Percentiles rank a stretch among this genome's conserved stretches.
phyloP scores from a whole-genome alignment of 2,888 invertebrate species.

The Trichogramma dendrolimi region DNA sequence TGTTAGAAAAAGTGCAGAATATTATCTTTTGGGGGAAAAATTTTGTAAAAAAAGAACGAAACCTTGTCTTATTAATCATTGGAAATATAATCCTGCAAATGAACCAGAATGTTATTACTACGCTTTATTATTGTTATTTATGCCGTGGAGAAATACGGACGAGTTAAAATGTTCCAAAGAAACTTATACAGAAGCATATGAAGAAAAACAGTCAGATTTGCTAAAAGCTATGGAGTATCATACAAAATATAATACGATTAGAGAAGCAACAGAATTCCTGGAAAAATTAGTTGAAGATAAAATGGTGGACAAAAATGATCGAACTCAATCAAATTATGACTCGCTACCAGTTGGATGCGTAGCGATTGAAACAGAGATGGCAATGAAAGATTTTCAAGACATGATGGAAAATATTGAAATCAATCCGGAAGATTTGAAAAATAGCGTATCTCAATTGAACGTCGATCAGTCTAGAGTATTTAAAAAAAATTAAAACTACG shows the following conservation, averaged over 20 bases:
- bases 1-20: background rate
- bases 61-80: slow-evolving; percentile 38
- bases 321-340: background rate
- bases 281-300: no score
- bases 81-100: slow-evolving; percentile 26
- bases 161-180: slow-evolving; percentile 23
- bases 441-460: no score
- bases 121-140: slow-evolving; percentile 27
- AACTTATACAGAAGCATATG: slow-evolving; percentile 31
- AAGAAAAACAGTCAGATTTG: background rate
- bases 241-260: background rate
- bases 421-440: no score
- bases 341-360: no score
- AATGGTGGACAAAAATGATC: background rate
- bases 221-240: slow-evolving; percentile 9
- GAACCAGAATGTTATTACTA: slow-evolving; percentile 28
- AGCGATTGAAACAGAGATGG: no score
- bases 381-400: no score
- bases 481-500: no score
- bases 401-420: no score
- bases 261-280: no score
- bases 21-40: slow-evolving; percentile 10
- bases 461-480: no score
- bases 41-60: slow-evolving; percentile 30
- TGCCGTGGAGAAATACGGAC: slow-evolving; percentile 26